Evolutionary conservation across 2,888 invertebrate genomes (phyloP).

Genomic region (Habrosyne pyritoides): DNA sequence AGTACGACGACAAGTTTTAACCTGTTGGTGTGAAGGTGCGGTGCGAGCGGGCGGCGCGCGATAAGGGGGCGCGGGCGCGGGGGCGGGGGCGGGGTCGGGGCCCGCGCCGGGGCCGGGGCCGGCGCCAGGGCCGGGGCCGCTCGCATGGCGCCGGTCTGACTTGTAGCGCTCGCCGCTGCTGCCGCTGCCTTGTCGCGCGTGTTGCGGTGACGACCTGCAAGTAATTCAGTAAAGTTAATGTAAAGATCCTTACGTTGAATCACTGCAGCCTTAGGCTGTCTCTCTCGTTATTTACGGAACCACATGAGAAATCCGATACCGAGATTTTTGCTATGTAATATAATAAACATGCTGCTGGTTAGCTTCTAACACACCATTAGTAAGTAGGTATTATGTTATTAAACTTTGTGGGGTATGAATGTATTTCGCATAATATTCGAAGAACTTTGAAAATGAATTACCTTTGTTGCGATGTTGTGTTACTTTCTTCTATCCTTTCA

Average conservation of each 20-base stretch:
- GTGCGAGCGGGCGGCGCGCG: conserved; percentile 60
- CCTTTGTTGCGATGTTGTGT: conserved; percentile 47
- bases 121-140: conserved; percentile 25
- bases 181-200: conserved; percentile 63
- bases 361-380: no score
- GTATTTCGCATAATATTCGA: no score
- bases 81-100: conserved; percentile 52
- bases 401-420: no score
- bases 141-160: conserved; percentile 32
- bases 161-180: conserved; percentile 39
- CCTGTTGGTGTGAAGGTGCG: conserved; percentile 38
- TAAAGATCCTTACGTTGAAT: background rate
- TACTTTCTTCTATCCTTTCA: conserved; percentile 59
- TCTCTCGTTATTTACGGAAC: no score
- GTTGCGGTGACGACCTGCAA: conserved; percentile 46
- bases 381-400: no score
- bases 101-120: conserved; percentile 23
- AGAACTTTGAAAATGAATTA: no score
- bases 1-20: conserved; percentile 13
- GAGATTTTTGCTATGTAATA: no score
- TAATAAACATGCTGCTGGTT: no score
- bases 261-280: no score
- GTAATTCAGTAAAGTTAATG: background rate
- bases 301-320: no score
- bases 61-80: conserved; percentile 50